These are phyloP conservation scores for Diachasma alloeum DNA, from an alignment of 1,140 invertebrate genomes.

Conservation along the genomic window DNA sequence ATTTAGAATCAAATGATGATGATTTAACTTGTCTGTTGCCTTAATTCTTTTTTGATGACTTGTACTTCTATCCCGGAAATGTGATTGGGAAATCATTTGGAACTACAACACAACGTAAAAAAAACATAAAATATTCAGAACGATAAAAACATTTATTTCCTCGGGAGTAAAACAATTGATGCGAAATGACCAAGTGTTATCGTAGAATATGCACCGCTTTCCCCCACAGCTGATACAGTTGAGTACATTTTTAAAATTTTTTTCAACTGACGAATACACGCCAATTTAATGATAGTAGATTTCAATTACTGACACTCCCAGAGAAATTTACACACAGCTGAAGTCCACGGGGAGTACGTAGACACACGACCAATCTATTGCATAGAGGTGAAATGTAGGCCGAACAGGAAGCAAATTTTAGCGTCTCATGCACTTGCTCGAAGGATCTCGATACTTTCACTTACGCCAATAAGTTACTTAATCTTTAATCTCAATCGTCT, in stretches of 20 bases:
- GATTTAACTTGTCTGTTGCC: neutral
- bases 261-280: neutral
- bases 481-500: conserved; percentile 4
- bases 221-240: neutral
- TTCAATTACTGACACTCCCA: neutral
- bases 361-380: conserved; percentile 5
- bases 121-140: neutral
- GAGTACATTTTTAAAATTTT: no score
- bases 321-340: neutral
- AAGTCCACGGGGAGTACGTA: neutral
- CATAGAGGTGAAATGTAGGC: conserved; percentile 35
- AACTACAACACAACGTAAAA: neutral
- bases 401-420: conserved; percentile 44
- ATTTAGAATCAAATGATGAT: neutral
- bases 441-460: conserved; percentile 25
- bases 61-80: neutral
- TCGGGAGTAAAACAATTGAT: neutral
- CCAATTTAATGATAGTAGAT: neutral
- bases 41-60: neutral
- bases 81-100: neutral
- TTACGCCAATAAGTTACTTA: conserved; percentile 16
- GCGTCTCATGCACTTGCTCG: neutral
- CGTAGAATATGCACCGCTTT: neutral
- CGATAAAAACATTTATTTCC: neutral
- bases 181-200: neutral